Base-by-base conservation (phyloP, 2,113 vertebrate species). In the Junco hyemalis region DNA sequence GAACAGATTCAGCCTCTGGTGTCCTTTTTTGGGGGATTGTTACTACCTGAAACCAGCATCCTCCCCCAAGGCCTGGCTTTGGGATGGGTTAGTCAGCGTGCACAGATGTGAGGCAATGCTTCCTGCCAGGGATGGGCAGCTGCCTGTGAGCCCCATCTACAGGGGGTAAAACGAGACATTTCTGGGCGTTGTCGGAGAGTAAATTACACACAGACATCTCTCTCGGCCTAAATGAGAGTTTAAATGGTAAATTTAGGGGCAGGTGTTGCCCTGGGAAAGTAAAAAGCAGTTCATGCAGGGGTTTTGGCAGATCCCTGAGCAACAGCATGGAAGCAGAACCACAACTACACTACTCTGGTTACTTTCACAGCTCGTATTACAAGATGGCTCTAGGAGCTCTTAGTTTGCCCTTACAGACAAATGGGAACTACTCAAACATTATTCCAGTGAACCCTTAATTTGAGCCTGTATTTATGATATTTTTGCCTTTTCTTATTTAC, bases 211-310 rank as follows among this genome's bases (percentile, higher is more conserved):
- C 54, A 76, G 51, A 9, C 14, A 0, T 51, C 50, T 56, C 76
- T 70, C 12, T 5, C 54, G 57, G 86, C 51, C 81, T 92, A 88
- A 89, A 42, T 17, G 56, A 86, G 40, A 88, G 8, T 15, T 78
- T 88, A 92, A 87, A 82, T 51, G 48, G 33, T 50, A 85, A 63
- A 33, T 84, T 82, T 50, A 79, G 33, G 51, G 36, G 68, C 66
- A 96, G 84, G 64, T 88, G 63, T 50, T 95, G 81, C 25, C 21
- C 38, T 91, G 88, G 71, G 66, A 92, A 93, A 94, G 51, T n/a
- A 71, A 73, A 63, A 89, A 91, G 45, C 3, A 1, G 18, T 87
- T 82, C 38, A 66, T 87, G 48, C 87, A 89, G 47, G 76, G 9
- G 7, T 89, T 92, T 38, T 96, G 77, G 70, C 83, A 93, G 82